A percentile compares a stretch with the other conserved stretches of the same genome.
These are phyloP conservation scores for Paguma larvata DNA, from an alignment of 2,797 vertebrate genomes.

Conservation along the genomic window DNA sequence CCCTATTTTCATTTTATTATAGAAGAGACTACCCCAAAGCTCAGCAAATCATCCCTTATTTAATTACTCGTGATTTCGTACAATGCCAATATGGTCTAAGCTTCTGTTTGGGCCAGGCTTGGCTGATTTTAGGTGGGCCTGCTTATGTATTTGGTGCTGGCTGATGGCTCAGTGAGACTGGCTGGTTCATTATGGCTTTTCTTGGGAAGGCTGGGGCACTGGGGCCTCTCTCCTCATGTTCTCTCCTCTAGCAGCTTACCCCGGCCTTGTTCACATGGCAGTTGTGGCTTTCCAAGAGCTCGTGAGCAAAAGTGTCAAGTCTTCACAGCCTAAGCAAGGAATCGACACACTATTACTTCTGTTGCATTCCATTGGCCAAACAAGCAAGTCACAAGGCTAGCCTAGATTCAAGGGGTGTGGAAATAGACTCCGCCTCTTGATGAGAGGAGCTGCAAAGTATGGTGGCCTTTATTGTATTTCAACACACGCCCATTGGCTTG, in stretches of 20 bases:
- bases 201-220: background rate
- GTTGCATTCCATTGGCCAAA: slow-evolving; percentile 8
- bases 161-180: background rate
- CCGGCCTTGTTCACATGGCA: background rate
- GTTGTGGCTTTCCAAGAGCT: background rate
- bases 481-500: background rate
- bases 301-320: background rate
- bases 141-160: background rate
- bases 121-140: background rate
- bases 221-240: background rate
- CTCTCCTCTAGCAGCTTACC: background rate
- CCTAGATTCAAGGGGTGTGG: background rate
- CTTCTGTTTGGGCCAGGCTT: background rate
- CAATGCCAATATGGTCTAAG: background rate
- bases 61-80: slow-evolving; percentile 1
- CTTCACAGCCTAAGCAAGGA: background rate
- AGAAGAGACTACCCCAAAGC: background rate
- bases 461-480: background rate
- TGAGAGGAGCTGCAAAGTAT: background rate
- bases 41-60: slow-evolving; percentile 8
- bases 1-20: background rate
- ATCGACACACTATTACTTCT: background rate
- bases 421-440: background rate
- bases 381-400: slow-evolving; percentile 11
- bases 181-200: slow-evolving; percentile 4